Conservation (phyloP, 2,113 vertebrate species). For the Hypocryptadius cinnamomeus region DNA sequence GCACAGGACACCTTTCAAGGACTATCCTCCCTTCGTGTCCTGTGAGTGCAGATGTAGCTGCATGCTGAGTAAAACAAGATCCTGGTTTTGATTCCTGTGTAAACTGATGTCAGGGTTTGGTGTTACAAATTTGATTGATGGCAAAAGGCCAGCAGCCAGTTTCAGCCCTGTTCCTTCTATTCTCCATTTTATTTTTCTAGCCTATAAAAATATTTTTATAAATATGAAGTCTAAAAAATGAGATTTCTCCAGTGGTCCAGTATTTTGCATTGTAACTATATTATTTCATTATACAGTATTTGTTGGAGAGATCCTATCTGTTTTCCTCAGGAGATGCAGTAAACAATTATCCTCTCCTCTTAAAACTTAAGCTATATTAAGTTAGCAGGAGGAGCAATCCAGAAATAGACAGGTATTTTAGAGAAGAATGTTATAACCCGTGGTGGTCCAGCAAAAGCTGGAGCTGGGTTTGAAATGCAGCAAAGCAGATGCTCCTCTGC, state of each 20-base stretch:
- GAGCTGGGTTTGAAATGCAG: not conserved
- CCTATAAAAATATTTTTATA: not conserved
- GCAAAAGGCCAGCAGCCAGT: not conserved
- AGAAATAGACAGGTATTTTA: not conserved
- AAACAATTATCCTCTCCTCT: not conserved
- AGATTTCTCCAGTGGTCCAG: not conserved
- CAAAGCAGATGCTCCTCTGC: not conserved
- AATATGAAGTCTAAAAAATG: not conserved
- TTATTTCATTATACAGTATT: not conserved
- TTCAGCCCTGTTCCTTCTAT: not conserved
- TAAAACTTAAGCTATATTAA: not conserved
- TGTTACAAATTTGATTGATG: not conserved
- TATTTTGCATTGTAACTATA: not conserved
- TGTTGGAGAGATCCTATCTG: not conserved
- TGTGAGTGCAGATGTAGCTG: constrained; percentile 77
- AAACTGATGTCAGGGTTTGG: not conserved
- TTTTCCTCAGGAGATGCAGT: not conserved
- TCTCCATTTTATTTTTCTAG: not conserved
- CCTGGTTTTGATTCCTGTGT: not conserved
- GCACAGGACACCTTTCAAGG: constrained; percentile 82
- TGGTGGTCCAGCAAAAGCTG: not conserved
- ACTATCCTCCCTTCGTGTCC: constrained; percentile 79
- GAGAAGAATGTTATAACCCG: not conserved
- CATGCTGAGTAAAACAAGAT: not conserved
- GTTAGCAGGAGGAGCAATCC: not conserved